Base-by-base conservation (phyloP, 92 coral and sea anemone genomes). In the Zoanthus solanderi region DNA sequence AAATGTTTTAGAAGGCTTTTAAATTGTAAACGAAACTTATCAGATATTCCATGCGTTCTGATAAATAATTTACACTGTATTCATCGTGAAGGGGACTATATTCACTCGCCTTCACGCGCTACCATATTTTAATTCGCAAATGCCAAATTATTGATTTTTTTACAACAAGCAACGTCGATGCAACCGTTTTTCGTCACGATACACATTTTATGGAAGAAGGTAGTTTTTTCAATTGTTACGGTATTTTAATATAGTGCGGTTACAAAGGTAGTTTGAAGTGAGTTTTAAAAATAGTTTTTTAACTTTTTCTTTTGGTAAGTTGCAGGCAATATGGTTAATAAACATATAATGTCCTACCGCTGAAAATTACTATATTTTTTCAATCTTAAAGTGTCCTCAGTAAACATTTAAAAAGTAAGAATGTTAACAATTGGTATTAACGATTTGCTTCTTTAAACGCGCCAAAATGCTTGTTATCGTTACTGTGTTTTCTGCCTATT, bases 11-110 rank as follows among this genome's bases (percentile, higher is more conserved):
- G 1, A 10, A 69, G 15, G 30, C 12, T 9, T 29, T 10, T 9
- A 9, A 0, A 5, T 56, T 0, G 13, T 8, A 60, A 6, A 30
- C 58, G 29, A 18, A 23, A 42, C 75, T 81, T 67, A 81, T 81
- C 73, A 81, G 16, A 15, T 66, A 81, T 81, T 81, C 85, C 85
- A 81, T 66, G 85, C 58, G 85, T 63, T 81, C 17, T 44, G 66
- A 66, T 81, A 18, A 81, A 81, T 81, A 81, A 81, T 81, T 81
- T 45, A 81, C 28, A 15, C 17, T 34, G n/a, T 45, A 11, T 81
- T 29, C 75, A 45, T 34, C 61, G 61, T 11, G 7, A 37, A 37
- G 42, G 12, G 48, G 18, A 11, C 37, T 6, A 12, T 18, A 13
- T 47, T 9, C 31, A 23, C 16, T 34, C 84, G 54, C 34, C 45